Base-by-base conservation (phyloP, 2,888 invertebrate species). In the Mythimna vitellina region DNA sequence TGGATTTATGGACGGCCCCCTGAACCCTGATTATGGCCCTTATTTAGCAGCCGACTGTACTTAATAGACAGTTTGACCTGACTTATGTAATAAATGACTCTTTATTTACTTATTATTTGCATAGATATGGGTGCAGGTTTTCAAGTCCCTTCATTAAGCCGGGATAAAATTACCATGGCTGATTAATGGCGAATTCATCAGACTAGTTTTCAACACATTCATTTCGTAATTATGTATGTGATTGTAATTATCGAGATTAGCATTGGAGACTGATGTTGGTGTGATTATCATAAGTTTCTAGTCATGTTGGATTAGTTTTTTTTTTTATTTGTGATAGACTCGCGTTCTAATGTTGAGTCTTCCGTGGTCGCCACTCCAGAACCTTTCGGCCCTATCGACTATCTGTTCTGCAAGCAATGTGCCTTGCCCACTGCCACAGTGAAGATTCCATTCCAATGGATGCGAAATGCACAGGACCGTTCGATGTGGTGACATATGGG, bases 1-100 rank as follows among this genome's bases (percentile, higher is more conserved):
- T 62, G 60, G 73, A 86, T 86, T 84, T 86, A 84, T 86, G 53
- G 70, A 57, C 70, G 75, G 70, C 82, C 86, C 72, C 70, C 72
- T 86, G 86, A 84, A 86, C 82, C 70, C 25, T 76, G 86, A 84
- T 86, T 81, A 86, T 75, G n/a, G 74, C 25, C 71, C 64, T 81
- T 71, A 86, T 83, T 86, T 85, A 83, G 67, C 70, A 77, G 71
- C 54, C 25, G 62, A 70, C 76, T 57, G 42, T 68, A 83, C 76
- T 42, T 64, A 58, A 65, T 62, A 51, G 82, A 83, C 86, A 82
- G 65, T 10, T 72, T 73, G 70, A 70, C 73, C 56, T 38, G 65
- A 61, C 62, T 83, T 67, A 70, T 22, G 73, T 68, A 60, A 70
- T 73, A 68, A 38, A 71, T 49, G 57, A 35, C n/a, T 65, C 38